Base-by-base conservation (phyloP, 2,797 vertebrate genomes). In the Lophura swinhoii region DNA sequence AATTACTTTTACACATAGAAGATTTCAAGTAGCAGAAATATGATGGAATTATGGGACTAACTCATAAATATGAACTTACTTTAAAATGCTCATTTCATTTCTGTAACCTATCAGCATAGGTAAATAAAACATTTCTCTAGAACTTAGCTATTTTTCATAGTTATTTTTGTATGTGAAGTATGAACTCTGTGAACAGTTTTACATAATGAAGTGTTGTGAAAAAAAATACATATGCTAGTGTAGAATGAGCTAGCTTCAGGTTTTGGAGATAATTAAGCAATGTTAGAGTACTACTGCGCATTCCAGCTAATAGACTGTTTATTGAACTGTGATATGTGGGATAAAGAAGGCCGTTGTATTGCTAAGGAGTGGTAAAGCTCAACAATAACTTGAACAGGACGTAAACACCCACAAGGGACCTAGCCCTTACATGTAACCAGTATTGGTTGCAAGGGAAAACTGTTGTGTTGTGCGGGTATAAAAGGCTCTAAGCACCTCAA, bases 81-180 rank as follows among this genome's bases (percentile, higher is more conserved):
- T 73, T 63, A 70, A 82, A 83, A 59, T 29, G 11, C 1, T 26
- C 56, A 9, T 2, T 81, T 75, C 55, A 13, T 9, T 28, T 62
- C 31, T 0, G 0, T 56, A 35, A 82, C 46, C 8, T 70, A 3
- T 53, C 51, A 1, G 3, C 24, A 4, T 14, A 69, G 24, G 12
- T 37, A 86, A 76, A 67, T 21, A 7, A 43, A 48, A 3, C 1
- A 33, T 31, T 58, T 35, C 3, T 51, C 63, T 67, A 51, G 7
- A 41, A 48, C 1, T 7, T 62, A 28, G 0, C 11, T 37, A 14
- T 5, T 68, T 64, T 71, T 46, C 6, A 7, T 33, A 17, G 33
- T 39, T 70, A 24, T 74, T 93, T 90, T 79, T 6, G 15, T 24
- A 21, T 18, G 8, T 28, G 8, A 7, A 0, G 1, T 46, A 41